Evolutionary conservation across 2,113 vertebrate species (phyloP).

Genomic region (Colius striatus): DNA sequence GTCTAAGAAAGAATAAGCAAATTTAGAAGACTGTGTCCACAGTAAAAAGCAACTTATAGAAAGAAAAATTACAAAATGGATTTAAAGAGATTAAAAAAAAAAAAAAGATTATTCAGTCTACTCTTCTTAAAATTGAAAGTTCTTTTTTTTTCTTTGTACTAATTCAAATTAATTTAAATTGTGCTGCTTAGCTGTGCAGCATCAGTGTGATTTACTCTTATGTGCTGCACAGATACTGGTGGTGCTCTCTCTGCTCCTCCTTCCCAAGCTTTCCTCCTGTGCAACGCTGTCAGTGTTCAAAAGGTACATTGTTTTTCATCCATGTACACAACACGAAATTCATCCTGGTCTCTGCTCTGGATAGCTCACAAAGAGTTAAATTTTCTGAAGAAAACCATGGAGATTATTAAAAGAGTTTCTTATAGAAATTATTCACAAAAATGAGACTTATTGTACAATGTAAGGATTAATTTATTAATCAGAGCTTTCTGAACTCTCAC

Average conservation of each 20-base stretch:
- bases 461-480: constrained; percentile 81
- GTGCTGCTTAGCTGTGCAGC: neutral
- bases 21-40: neutral
- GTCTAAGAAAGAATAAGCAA: neutral
- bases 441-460: constrained; percentile 71
- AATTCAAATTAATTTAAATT: neutral
- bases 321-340: neutral
- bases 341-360: neutral
- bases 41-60: neutral
- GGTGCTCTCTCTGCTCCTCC: neutral
- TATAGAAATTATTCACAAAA: constrained; percentile 67
- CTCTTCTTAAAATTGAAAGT: neutral
- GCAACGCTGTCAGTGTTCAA: neutral
- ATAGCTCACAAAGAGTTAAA: constrained; percentile 60
- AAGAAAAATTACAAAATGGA: neutral
- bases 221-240: neutral
- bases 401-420: constrained; percentile 39
- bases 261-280: neutral
- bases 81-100: neutral
- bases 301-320: neutral
- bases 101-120: neutral
- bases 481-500: constrained; percentile 77
- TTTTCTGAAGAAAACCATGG: constrained; percentile 12
- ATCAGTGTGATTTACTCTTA: neutral
- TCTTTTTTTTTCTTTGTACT: neutral